Percentiles rank a stretch among this genome's conserved stretches.
These are phyloP conservation scores for Hypselothyrea guttata DNA, from an alignment of 2,888 invertebrate genomes.

Conservation along the genomic window DNA sequence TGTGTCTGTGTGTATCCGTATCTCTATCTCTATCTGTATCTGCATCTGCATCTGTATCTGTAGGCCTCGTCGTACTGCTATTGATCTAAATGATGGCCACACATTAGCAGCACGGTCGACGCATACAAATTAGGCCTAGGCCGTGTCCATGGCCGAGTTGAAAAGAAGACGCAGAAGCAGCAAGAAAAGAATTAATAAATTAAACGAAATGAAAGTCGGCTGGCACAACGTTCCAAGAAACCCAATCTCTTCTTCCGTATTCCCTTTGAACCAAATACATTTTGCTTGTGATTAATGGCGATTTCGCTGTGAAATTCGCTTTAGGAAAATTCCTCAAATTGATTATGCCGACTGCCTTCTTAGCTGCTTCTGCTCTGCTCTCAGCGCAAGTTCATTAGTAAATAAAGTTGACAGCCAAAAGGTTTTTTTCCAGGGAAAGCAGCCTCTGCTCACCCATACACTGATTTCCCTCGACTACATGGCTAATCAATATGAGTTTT, in stretches of 20 bases:
- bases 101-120: slow-evolving; percentile 68
- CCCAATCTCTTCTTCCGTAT: slow-evolving; percentile 11
- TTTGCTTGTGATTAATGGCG: slow-evolving; percentile 10
- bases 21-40: slow-evolving; percentile 6
- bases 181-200: slow-evolving; percentile 67
- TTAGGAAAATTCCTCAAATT: slow-evolving; percentile 24
- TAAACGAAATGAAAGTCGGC: slow-evolving; percentile 59
- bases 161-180: slow-evolving; percentile 29
- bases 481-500: slow-evolving; percentile 70
- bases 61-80: slow-evolving; percentile 45
- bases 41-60: slow-evolving; percentile 13
- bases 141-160: slow-evolving; percentile 13
- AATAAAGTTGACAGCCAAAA: slow-evolving; percentile 70
- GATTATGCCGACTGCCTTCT: slow-evolving; percentile 9
- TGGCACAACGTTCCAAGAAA: slow-evolving; percentile 27
- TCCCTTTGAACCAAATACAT: neutral
- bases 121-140: slow-evolving; percentile 67
- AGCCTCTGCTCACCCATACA: slow-evolving; percentile 13
- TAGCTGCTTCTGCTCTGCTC: slow-evolving; percentile 13
- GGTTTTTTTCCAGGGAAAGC: slow-evolving; percentile 24
- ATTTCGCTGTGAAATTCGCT: slow-evolving; percentile 25
- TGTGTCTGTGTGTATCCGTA: slow-evolving; percentile 10
- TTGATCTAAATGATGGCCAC: slow-evolving; percentile 73
- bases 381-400: slow-evolving; percentile 66
- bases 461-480: slow-evolving; percentile 64